phyloP scores from a whole-genome alignment of 1,140 invertebrate species.

The Saccostrea glomerata region DNA sequence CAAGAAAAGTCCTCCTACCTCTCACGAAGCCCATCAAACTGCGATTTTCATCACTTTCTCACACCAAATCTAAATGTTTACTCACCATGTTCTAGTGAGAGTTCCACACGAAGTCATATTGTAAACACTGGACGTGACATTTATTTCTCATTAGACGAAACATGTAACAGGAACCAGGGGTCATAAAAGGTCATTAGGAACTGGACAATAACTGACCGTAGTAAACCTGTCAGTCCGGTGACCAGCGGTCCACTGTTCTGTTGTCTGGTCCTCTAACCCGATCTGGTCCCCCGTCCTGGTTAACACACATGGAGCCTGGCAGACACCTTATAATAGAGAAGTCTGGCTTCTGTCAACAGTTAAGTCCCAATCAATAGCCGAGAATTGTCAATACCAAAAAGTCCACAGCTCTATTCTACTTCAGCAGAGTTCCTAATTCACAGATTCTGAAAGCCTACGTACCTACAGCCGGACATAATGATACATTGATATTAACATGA shows the following conservation, averaged over 20 bases:
- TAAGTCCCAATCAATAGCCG: background rate
- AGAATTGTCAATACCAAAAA: background rate
- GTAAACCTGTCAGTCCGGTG: background rate
- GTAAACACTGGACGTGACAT: background rate
- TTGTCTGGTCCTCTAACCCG: background rate
- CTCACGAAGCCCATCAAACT: background rate
- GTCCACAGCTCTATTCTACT: too few relatives aligned
- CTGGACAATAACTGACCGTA: background rate
- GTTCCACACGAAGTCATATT: background rate
- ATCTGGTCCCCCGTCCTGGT: background rate
- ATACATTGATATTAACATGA: too few relatives aligned
- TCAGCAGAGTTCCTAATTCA: too few relatives aligned
- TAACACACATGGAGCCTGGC: too few relatives aligned
- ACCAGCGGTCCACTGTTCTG: background rate
- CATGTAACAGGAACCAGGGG: background rate
- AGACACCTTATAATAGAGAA: background rate
- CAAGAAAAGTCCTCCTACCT: background rate
- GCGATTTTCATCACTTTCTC: background rate
- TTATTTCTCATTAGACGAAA: constrained; percentile 8
- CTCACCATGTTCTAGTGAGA: background rate
- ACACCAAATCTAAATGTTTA: background rate
- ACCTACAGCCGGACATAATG: too few relatives aligned
- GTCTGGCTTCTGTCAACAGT: background rate
- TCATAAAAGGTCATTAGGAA: background rate
- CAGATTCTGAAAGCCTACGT: too few relatives aligned